phyloP scores from a whole-genome alignment of 2,113 vertebrate genomes.

The Antidorcas marsupialis region DNA sequence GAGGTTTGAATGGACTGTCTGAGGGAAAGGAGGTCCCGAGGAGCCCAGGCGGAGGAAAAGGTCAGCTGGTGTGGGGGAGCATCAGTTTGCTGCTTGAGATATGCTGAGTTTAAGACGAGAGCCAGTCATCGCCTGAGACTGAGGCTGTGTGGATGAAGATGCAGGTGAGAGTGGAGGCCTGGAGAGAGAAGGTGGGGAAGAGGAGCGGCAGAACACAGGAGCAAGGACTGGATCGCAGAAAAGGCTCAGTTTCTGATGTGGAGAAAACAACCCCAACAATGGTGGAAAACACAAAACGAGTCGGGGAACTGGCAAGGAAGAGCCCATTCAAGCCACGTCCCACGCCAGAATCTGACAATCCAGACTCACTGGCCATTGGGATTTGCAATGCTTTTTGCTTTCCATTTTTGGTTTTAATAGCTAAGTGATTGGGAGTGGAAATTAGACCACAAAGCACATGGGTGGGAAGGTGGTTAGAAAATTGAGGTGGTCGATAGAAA shows the following conservation, averaged over 20 bases:
- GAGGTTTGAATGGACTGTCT: background rate
- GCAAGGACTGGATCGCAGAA: background rate
- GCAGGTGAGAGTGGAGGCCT: background rate
- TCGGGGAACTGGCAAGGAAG: background rate
- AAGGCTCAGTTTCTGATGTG: background rate
- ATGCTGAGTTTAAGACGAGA: rapidly evolving
- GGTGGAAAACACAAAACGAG: background rate
- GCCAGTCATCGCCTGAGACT: rapidly evolving
- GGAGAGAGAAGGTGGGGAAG: too few relatives aligned
- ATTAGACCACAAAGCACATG: background rate
- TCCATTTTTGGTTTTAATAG: background rate
- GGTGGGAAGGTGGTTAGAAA: background rate
- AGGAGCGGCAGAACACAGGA: background rate
- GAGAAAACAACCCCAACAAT: background rate
- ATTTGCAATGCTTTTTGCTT: background rate
- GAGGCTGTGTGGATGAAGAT: background rate
- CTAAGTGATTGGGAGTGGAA: background rate
- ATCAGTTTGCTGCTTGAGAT: background rate
- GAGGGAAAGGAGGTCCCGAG: background rate
- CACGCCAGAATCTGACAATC: background rate
- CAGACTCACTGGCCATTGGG: background rate
- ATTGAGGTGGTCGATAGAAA: rapidly evolving
- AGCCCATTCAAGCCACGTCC: too few relatives aligned
- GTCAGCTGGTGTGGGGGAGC: background rate
- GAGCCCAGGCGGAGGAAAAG: background rate